Evolutionary conservation across 2,113 vertebrate species (phyloP), one percentile per base, ranked within the genome.

Genomic region (Tachysurus fulvidraco): DNA sequence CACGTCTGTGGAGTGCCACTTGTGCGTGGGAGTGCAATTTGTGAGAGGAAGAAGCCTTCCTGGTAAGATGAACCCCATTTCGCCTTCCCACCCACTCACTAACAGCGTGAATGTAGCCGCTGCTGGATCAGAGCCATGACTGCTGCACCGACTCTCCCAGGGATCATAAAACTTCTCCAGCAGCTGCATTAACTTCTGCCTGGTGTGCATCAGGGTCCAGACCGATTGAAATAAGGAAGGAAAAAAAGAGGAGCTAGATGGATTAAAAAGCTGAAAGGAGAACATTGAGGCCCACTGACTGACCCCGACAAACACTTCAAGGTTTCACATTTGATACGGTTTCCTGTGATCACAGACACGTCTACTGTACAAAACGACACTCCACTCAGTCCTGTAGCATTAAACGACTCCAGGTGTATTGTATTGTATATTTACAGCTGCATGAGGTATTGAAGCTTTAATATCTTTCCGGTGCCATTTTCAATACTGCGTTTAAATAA

Each of bases 21-120:
- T 64, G 74, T 88, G 90, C 81, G 90, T 91, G 86, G 90, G 90
- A 41, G 84, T 82, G 74, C 36, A 67, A 30, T 84, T 87, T 80
- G 80, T 25, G 52, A 55, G 71, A 84, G 67, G 84, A 74, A 62
- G 80, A 71, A 84, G 84, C 84, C 86, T 87, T 86, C 85, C 65
- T 59, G 86, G 90, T 90, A 90, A 92, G 84, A 88, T 17, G 88
- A 92, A 88, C 87, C 85, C 87, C 57, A 60, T 59, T 74, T 86
- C 69, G 30, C 85, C 86, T 85, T 87, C 78, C 86, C 89, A 59
- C 90, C 89, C 90, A 90, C 92, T 88, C 89, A 87, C 85, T 30
- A 81, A 81, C 65, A 78, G 67, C 83, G n/a, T 44, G 83, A 88
- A 85, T 25, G 30, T 67, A 46, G 85, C 73, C 60, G 65, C 60